Evolutionary conservation across 1,140 invertebrate genomes (phyloP).

Genomic region (Hyposmocoma kahamanoa): DNA sequence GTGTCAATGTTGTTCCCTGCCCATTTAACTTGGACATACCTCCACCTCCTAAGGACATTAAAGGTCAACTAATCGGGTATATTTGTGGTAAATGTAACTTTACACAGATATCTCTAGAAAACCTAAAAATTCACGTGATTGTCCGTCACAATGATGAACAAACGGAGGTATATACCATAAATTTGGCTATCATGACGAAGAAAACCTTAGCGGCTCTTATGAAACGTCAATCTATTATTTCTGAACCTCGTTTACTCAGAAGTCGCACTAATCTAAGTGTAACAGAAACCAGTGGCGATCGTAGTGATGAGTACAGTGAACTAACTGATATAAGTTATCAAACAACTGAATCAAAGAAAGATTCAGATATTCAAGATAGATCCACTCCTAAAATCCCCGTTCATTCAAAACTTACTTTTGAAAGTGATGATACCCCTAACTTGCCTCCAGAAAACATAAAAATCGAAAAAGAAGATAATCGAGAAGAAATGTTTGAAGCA

Average conservation of each 20-base stretch:
- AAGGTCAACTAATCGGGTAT: slow-evolving; percentile 75
- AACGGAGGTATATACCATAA: slow-evolving; percentile 57
- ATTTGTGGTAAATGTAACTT: slow-evolving; percentile 80
- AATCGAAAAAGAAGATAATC: slow-evolving; percentile 19
- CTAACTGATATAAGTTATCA: slow-evolving; percentile 8
- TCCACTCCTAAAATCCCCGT: neutral
- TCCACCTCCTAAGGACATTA: slow-evolving; percentile 42
- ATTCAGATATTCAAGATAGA: slow-evolving; percentile 18
- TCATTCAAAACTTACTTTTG: slow-evolving; percentile 45
- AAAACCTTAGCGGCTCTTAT: slow-evolving; percentile 23
- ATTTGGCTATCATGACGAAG: slow-evolving; percentile 41
- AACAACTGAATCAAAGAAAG: slow-evolving; percentile 6
- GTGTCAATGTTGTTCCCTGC: slow-evolving; percentile 41
- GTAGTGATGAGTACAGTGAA: slow-evolving; percentile 14
- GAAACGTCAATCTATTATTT: neutral
- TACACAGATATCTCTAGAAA: slow-evolving; percentile 76
- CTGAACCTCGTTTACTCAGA: slow-evolving; percentile 30
- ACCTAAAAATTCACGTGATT: slow-evolving; percentile 76
- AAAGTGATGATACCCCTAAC: slow-evolving; percentile 35
- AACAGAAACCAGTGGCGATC: slow-evolving; percentile 14
- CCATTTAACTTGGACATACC: slow-evolving; percentile 53
- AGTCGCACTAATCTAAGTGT: slow-evolving; percentile 27
- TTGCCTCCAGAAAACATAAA: slow-evolving; percentile 19
- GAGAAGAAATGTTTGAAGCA: no score
- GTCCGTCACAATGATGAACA: slow-evolving; percentile 68